Conservation (phyloP, 2,888 invertebrate genomes). For the Allophyes oxyacanthae region DNA sequence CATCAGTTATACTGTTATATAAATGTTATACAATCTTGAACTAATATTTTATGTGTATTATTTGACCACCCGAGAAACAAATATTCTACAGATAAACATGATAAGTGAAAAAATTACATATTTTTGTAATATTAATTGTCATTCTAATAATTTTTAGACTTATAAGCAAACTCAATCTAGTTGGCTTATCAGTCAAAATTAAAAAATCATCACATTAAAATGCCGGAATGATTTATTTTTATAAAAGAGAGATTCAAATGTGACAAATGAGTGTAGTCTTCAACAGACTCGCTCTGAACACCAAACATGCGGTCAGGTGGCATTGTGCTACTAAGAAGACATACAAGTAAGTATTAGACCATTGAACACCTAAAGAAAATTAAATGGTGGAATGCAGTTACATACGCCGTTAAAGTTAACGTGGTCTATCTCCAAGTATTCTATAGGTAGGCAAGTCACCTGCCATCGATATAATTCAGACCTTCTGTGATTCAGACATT, state of each 20-base stretch:
- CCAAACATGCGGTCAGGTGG: constrained; percentile 31
- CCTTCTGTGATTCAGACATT: too few species aligned
- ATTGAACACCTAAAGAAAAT: too few species aligned
- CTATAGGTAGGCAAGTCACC: too few species aligned
- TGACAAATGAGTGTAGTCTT: constrained; percentile 55
- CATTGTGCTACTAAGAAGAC: constrained; percentile 41
- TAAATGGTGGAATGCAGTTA: too few species aligned
- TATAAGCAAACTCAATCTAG: constrained; percentile 41
- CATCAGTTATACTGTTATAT: constrained; percentile 33
- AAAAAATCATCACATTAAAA: constrained; percentile 15
- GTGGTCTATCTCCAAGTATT: too few species aligned
- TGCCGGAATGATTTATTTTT: constrained; percentile 25
- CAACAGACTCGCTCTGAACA: constrained; percentile 38
- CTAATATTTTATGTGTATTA: constrained; percentile 17
- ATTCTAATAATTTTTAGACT: too few species aligned
- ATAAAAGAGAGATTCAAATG: constrained; percentile 24
- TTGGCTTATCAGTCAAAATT: constrained; percentile 45
- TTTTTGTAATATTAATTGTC: too few species aligned
- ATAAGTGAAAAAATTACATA: too few species aligned
- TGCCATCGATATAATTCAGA: too few species aligned
- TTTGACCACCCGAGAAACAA: constrained; percentile 6
- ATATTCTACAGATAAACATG: too few species aligned
- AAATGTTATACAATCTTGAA: constrained; percentile 33
- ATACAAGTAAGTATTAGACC: constrained; percentile 48
- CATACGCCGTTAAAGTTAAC: too few species aligned